Evolutionary conservation across 2,888 invertebrate species (phyloP).

Genomic region (Drosophila greeni): DNA sequence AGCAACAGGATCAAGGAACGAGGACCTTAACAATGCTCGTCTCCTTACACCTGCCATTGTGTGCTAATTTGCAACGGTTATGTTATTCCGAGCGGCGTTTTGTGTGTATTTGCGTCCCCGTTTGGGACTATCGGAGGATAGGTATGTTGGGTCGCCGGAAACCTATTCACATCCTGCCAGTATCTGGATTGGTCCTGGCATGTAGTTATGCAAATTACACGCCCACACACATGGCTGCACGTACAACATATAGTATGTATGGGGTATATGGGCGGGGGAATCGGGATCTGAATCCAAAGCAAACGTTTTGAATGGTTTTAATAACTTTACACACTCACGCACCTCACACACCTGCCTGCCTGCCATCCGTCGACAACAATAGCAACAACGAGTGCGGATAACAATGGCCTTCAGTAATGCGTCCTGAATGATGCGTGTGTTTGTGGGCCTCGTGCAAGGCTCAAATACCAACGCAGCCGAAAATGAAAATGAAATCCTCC

Average conservation of each 20-base stretch:
- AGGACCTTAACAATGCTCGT: constrained; percentile 13
- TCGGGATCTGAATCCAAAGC: constrained; percentile 25
- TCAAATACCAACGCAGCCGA: constrained; percentile 42
- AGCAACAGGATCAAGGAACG: constrained; percentile 10
- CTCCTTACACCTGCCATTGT: constrained; percentile 36
- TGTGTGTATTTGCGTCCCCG: constrained; percentile 31
- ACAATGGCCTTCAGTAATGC: constrained; percentile 36
- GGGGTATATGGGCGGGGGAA: background rate
- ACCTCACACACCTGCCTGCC: too few relatives aligned
- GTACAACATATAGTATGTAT: constrained; percentile 10
- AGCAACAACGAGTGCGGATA: constrained; percentile 14
- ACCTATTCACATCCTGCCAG: constrained; percentile 40
- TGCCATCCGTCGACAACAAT: constrained; percentile 21
- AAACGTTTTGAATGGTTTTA: constrained; percentile 69
- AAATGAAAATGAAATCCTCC: constrained; percentile 42
- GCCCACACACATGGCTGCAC: constrained; percentile 41
- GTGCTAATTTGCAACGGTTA: constrained; percentile 64
- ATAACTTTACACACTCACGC: constrained; percentile 63
- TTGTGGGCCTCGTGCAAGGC: constrained; percentile 18
- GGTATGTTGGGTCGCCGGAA: constrained; percentile 15
- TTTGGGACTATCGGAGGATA: constrained; percentile 33
- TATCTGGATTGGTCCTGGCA: constrained; percentile 20
- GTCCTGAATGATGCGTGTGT: constrained; percentile 28
- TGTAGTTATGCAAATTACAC: constrained; percentile 66
- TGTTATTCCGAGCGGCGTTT: constrained; percentile 56